Conservation (phyloP, 2,797 vertebrate genomes). For the Pipistrellus pipistrellus region DNA sequence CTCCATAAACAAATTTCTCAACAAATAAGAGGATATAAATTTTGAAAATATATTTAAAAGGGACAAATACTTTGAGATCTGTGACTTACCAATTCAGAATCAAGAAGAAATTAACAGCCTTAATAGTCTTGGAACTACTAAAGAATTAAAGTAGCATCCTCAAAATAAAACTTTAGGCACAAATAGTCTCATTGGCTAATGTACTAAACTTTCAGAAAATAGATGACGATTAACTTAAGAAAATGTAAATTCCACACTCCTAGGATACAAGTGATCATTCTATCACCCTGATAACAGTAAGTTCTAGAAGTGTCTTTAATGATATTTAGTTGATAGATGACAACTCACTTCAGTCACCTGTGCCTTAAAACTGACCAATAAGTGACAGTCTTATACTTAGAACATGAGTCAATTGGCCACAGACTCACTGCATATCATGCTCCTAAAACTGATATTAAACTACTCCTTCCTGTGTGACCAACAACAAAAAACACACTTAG, state of each 20-base stretch:
- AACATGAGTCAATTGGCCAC: neutral
- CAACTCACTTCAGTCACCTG: neutral
- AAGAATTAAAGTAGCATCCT: neutral
- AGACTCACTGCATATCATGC: neutral
- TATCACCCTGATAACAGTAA: neutral
- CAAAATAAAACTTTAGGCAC: neutral
- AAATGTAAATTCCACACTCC: neutral
- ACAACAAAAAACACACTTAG: neutral
- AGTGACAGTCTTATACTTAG: neutral
- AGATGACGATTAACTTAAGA: neutral
- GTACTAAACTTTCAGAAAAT: neutral
- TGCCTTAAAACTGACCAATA: neutral
- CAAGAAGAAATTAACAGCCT: conserved; percentile 4
- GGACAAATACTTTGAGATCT: neutral
- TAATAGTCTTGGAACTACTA: neutral
- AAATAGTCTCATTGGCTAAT: neutral
- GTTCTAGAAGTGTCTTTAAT: neutral
- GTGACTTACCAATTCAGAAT: neutral
- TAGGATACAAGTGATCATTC: neutral
- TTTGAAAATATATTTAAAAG: conserved; percentile 9
- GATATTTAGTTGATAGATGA: neutral
- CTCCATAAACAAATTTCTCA: neutral
- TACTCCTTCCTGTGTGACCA: neutral
- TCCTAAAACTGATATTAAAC: neutral
- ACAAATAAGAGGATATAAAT: neutral